phyloP scores from a whole-genome alignment of 2,797 vertebrate species.

The Apodemus agrarius region DNA sequence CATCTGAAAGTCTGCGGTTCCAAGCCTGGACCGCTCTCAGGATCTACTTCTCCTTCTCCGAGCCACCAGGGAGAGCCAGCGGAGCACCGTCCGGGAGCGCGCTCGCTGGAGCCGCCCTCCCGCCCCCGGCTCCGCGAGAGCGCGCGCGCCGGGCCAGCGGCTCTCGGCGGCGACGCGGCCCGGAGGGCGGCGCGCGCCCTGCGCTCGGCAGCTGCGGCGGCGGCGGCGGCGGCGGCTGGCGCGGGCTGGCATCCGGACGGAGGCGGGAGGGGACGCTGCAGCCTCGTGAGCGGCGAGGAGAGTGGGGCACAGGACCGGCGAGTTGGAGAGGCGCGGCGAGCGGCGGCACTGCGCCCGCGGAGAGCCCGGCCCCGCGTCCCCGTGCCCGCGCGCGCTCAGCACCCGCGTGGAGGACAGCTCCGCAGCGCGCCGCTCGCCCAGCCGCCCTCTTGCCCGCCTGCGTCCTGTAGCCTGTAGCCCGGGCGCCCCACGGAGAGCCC shows the following conservation, averaged over 20 bases:
- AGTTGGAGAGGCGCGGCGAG: conserved; percentile 56
- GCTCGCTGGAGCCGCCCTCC: not conserved
- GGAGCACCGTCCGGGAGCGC: not conserved
- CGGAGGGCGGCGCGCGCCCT: conserved; percentile 73
- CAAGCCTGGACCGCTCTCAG: not conserved
- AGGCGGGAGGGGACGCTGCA: conserved; percentile 57
- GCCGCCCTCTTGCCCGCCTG: not conserved
- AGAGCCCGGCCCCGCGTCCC: conserved; percentile 20
- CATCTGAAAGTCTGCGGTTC: not conserved
- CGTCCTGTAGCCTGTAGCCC: not conserved
- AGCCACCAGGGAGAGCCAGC: not conserved
- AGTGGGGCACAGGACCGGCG: conserved; percentile 68
- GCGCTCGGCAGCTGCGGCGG: conserved; percentile 70
- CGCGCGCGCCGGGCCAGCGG: conserved; percentile 34
- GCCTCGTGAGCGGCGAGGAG: not conserved
- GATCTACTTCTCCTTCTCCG: too few species aligned
- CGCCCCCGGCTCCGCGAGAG: not conserved
- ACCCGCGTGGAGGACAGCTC: conserved; percentile 36
- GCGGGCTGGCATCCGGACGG: conserved; percentile 71
- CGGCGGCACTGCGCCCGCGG: not conserved
- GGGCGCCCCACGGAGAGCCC: conserved; percentile 29
- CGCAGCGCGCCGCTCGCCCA: conserved; percentile 72
- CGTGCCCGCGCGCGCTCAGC: conserved; percentile 55
- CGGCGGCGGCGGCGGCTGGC: conserved; percentile 73
- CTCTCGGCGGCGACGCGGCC: conserved; percentile 9